Evolutionary conservation across 2,888 invertebrate genomes (phyloP).

Genomic region (Operophtera brumata): DNA sequence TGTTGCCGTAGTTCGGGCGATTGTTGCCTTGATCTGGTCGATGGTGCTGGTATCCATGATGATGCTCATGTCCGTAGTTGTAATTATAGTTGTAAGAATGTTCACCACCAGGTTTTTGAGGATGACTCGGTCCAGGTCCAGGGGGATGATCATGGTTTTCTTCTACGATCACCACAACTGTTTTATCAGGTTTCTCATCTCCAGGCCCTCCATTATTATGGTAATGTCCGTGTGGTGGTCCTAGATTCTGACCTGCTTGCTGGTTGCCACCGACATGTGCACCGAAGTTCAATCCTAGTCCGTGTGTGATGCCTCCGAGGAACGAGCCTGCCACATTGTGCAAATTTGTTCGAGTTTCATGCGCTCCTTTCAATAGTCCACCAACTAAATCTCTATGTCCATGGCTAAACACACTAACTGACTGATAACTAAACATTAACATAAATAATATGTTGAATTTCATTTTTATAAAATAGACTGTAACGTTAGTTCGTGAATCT

Average conservation of each 20-base stretch:
- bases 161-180: constrained; percentile 46
- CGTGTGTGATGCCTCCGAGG: constrained; percentile 47
- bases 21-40: constrained; percentile 15
- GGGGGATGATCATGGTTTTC: constrained; percentile 25
- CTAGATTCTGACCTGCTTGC: constrained; percentile 20
- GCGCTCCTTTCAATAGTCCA: constrained; percentile 44
- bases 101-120: constrained; percentile 20
- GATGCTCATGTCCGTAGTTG: constrained; percentile 35
- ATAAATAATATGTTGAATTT: constrained; percentile 36
- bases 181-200: constrained; percentile 39
- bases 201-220: constrained; percentile 24
- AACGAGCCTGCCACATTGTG: constrained; percentile 50
- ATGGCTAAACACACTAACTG: no score
- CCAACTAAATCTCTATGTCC: constrained; percentile 38
- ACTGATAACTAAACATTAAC: constrained; percentile 36
- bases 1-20: not conserved
- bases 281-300: constrained; percentile 41
- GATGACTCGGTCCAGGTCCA: constrained; percentile 20
- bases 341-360: constrained; percentile 42
- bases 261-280: constrained; percentile 36
- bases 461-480: constrained; percentile 8
- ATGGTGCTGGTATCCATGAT: constrained; percentile 32
- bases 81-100: constrained; percentile 22
- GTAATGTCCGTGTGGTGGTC: constrained; percentile 6
- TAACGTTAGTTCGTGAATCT: constrained; percentile 31